Base-by-base conservation (phyloP, 1,140 invertebrate species). In the Colletes gigas region DNA sequence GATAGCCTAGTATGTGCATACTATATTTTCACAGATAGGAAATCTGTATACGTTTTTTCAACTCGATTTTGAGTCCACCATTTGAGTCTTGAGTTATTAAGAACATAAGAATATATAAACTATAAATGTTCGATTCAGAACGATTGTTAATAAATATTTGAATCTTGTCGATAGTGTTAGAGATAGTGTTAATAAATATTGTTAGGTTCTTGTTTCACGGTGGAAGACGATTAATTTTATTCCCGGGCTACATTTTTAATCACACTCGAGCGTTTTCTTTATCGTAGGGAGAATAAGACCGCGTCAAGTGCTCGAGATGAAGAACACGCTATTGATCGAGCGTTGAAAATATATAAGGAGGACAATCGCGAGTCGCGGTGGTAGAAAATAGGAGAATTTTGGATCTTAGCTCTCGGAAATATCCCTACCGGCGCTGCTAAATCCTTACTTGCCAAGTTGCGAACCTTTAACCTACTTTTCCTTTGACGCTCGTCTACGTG, bases 391-490 rank as follows among this genome's bases (percentile, higher is more conserved):
- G n/a, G 41, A 50, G 77, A 59, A 54, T 83, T 83, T 62, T 75
- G 44, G 62, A 86, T 83, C 76, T 77, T 76, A 63, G 71, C 67
- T 85, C 60, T 41, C 50, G 55, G 19, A 78, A 65, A 78, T 59
- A 82, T 78, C 60, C 54, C n/a, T 55, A 21, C 67, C 50, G 75
- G 55, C 67, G 60, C 75, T 71, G 44, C 9, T 39, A 63, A 83
- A 63, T 75, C 68, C 62, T 65, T 39, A 60, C 12, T 59, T 74
- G 65, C 52, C 72, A 75, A 71, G 60, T 75, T 71, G 63, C 71
- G 70, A 60, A 83, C 69, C 69, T 75, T 85, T 82, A 86, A 82
- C 72, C 73, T 85, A 71, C 73, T 85, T 70, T 78, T 0, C 59
- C 54, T 50, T 72, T 15, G 66, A 77, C 60, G 44, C 9, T 14